phyloP scores from a whole-genome alignment of 2,113 vertebrate species.

The Heliornis fulica region DNA sequence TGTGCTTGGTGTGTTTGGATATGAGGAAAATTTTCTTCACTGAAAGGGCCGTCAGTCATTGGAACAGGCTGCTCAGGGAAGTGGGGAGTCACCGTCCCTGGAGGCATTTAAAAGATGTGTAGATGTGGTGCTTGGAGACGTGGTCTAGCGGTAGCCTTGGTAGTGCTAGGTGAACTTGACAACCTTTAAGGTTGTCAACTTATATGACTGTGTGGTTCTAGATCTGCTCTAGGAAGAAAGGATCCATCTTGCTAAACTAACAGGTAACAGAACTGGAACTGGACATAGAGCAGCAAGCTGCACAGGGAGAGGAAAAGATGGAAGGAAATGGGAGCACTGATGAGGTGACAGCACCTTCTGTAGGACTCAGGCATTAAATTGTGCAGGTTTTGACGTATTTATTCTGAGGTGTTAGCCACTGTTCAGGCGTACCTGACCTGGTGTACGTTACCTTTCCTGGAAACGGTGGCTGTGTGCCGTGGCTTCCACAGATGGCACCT shows the following conservation, averaged over 20 bases:
- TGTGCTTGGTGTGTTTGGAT: not conserved
- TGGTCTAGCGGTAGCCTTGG: no score
- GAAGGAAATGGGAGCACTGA: not conserved
- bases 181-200: no score
- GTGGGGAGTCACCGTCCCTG: no score
- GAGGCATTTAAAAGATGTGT: no score
- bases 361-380: not conserved
- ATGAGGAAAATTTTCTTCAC: no score
- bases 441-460: not conserved
- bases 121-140: no score
- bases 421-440: not conserved
- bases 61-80: no score
- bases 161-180: no score
- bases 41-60: no score
- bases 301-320: fast-evolving
- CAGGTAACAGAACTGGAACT: not conserved
- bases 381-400: not conserved
- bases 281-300: not conserved
- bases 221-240: not conserved
- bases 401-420: not conserved
- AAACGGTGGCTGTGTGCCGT: not conserved
- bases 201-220: no score
- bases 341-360: not conserved
- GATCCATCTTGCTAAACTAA: not conserved
- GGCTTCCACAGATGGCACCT: not conserved